phyloP scores from a whole-genome alignment of 2,888 invertebrate species.

The Oligia strigilis region DNA sequence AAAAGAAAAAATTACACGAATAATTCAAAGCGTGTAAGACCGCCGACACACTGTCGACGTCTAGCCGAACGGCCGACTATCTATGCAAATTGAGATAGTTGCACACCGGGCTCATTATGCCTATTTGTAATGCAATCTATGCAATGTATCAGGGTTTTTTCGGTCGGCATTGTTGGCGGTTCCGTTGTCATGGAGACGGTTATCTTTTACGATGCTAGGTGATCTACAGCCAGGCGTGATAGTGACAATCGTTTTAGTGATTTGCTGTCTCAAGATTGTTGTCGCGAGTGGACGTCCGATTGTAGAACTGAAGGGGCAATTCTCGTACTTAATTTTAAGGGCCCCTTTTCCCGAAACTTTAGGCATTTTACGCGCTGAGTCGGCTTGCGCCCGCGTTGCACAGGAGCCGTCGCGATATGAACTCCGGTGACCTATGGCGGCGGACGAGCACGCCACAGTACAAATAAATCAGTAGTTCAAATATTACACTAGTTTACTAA shows the following conservation, averaged over 20 bases:
- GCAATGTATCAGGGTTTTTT: slow-evolving; percentile 87
- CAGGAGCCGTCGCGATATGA: no score
- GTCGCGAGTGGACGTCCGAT: slow-evolving; percentile 33
- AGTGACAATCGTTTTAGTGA: slow-evolving; percentile 53
- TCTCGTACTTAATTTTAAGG: not conserved
- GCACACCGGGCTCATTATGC: slow-evolving; percentile 83
- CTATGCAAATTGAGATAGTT: slow-evolving; percentile 86
- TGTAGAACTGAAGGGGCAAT: slow-evolving; percentile 6
- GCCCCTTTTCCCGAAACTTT: no score
- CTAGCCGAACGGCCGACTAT: slow-evolving; percentile 72
- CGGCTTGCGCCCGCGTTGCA: no score
- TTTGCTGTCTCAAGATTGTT: slow-evolving; percentile 44
- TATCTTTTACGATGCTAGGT: slow-evolving; percentile 77
- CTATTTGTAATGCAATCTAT: slow-evolving; percentile 89
- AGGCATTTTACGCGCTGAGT: no score
- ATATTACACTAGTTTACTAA: no score
- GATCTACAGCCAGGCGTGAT: slow-evolving; percentile 62
- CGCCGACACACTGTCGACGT: slow-evolving; percentile 57
- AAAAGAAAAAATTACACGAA: slow-evolving; percentile 17
- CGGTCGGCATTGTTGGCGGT: slow-evolving; percentile 82
- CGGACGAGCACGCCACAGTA: no score
- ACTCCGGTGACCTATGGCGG: no score
- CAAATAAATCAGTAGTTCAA: no score
- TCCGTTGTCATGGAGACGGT: slow-evolving; percentile 79
- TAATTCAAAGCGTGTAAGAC: slow-evolving; percentile 50